phyloP scores from a whole-genome alignment of 2,888 invertebrate species.

The Parelbella ahira region DNA sequence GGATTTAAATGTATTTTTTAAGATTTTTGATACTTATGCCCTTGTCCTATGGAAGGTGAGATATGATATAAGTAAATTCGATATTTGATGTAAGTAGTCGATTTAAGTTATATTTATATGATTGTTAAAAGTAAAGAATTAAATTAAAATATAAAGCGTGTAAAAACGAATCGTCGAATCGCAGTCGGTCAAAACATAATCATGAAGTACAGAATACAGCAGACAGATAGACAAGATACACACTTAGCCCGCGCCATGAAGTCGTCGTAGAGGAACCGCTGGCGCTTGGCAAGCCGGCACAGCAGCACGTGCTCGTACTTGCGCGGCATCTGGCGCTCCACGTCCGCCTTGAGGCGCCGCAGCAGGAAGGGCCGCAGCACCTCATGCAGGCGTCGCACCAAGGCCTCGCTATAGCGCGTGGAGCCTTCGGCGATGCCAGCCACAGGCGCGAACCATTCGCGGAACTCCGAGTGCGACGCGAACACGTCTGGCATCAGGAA shows the following conservation, averaged over 20 bases:
- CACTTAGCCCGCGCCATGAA: constrained; percentile 98
- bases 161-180: no score
- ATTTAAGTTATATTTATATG: no score
- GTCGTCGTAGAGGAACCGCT: constrained; percentile 98
- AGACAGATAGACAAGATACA: constrained; percentile 58
- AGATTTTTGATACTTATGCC: no score
- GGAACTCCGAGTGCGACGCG: constrained; percentile 96
- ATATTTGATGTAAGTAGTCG: no score
- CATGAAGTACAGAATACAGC: no score
- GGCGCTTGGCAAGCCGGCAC: constrained; percentile 96
- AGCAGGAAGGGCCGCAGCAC: constrained; percentile 93
- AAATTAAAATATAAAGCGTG: no score
- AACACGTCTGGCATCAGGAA: constrained; percentile 99
- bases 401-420: constrained; percentile 52
- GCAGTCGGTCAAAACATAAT: no score
- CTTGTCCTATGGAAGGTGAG: no score
- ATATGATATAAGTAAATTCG: no score
- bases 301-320: constrained; percentile 97
- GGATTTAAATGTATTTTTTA: no score
- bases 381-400: constrained; percentile 57
- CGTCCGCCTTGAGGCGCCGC: constrained; percentile 94
- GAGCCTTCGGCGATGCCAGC: constrained; percentile 75
- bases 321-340: constrained; percentile 97
- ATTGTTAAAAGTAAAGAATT: no score
- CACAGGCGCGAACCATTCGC: constrained; percentile 99